phyloP scores from a whole-genome alignment of 1,140 invertebrate genomes.

The Epicauta chinensis region DNA sequence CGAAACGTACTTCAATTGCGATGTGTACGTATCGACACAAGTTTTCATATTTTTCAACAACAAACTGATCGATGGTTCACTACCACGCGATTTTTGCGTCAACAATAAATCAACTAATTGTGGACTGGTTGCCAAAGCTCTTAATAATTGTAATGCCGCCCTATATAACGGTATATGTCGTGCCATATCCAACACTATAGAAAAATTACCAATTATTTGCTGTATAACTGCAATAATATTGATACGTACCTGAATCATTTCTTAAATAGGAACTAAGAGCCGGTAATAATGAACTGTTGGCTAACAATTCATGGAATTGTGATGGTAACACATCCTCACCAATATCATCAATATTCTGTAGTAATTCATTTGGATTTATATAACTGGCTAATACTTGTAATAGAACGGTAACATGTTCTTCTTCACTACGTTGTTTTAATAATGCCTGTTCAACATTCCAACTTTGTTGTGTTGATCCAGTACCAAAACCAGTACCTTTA shows the following conservation, averaged over 20 bases:
- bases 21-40: conserved; percentile 87
- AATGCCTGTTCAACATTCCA: conserved; percentile 95
- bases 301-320: conserved; percentile 67
- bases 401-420: conserved; percentile 84
- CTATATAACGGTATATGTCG: conserved; percentile 88
- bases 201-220: conserved; percentile 2
- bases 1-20: conserved; percentile 64
- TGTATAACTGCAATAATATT: background rate
- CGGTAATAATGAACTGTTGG: conserved; percentile 76
- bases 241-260: conserved; percentile 76
- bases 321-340: conserved; percentile 50
- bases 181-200: conserved; percentile 82
- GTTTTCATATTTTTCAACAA: conserved; percentile 80
- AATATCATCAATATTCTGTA: conserved; percentile 45
- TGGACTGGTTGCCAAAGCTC: conserved; percentile 67
- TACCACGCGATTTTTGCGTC: conserved; percentile 46
- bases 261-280: conserved; percentile 86
- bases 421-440: conserved; percentile 80
- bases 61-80: conserved; percentile 52
- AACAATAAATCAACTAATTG: conserved; percentile 62
- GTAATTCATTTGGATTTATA: conserved; percentile 58
- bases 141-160: conserved; percentile 71
- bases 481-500: conserved; percentile 89
- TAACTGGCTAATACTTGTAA: conserved; percentile 77
- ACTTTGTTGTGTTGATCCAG: conserved; percentile 87